These are phyloP conservation scores for Hippolais icterina DNA, from an alignment of 2,113 vertebrate genomes.

Conservation along the genomic window DNA sequence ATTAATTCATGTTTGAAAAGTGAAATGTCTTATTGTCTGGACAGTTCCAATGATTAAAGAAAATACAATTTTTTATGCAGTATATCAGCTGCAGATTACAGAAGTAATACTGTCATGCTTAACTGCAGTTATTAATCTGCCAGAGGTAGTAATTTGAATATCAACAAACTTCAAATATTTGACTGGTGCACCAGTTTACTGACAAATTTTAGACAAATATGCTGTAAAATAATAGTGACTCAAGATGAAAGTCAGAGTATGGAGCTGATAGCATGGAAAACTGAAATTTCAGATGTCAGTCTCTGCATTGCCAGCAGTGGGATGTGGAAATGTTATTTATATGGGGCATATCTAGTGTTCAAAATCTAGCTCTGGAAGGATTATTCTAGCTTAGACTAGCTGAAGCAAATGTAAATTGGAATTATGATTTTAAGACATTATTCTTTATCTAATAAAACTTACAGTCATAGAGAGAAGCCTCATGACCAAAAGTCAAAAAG, in stretches of 20 bases:
- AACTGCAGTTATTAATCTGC: constrained; percentile 5
- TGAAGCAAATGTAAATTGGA: background rate
- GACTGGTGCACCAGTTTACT: background rate
- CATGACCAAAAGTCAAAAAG: background rate
- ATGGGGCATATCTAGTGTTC: background rate
- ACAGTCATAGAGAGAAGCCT: background rate
- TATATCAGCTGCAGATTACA: background rate
- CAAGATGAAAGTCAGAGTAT: background rate
- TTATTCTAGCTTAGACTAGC: background rate
- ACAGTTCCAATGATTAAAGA: background rate
- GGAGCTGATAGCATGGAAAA: background rate
- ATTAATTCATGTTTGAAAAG: background rate
- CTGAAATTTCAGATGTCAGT: background rate
- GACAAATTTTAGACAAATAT: background rate
- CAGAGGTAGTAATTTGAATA: background rate
- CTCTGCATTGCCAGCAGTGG: background rate
- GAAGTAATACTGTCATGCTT: background rate
- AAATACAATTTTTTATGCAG: background rate
- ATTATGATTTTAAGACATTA: background rate
- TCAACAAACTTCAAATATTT: background rate
- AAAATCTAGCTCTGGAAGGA: background rate
- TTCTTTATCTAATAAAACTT: background rate
- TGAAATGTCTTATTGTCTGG: background rate
- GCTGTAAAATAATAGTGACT: background rate
- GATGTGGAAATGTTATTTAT: background rate